Percentiles rank a stretch among this genome's conserved stretches.
Conservation (phyloP, 37 sponge, comb jelly and placozoan genomes). For the Geodia barretti region DNA sequence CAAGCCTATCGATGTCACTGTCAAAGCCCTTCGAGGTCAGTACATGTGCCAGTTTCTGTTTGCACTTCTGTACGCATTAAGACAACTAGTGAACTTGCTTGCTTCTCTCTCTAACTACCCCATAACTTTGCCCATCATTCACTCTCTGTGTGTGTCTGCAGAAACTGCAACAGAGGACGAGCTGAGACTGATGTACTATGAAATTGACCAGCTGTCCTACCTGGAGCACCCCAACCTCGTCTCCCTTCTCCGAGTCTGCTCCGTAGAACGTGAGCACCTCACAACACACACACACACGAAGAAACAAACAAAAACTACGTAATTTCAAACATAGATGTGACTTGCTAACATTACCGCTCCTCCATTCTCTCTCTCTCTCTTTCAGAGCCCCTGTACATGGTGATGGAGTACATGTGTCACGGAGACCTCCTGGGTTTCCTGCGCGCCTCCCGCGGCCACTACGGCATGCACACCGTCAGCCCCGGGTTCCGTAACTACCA, state of each 20-base stretch:
- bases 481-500: slow-evolving; percentile 44
- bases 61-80: too few relatives aligned
- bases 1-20: slow-evolving; percentile 46
- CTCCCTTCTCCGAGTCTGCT: slow-evolving; percentile 50
- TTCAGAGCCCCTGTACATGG: slow-evolving; percentile 57
- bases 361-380: neutral
- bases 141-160: slow-evolving; percentile 1
- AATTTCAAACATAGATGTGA: neutral
- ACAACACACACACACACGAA: neutral
- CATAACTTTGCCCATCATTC: neutral
- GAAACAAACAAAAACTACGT: neutral
- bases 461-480: slow-evolving; percentile 57
- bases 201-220: slow-evolving; percentile 60
- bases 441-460: slow-evolving; percentile 49
- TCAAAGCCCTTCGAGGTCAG: slow-evolving; percentile 59
- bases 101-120: neutral
- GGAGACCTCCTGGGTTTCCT: slow-evolving; percentile 84
- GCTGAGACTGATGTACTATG: slow-evolving; percentile 36
- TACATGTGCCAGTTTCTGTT: neutral
- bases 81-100: neutral
- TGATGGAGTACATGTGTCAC: slow-evolving; percentile 82
- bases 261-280: slow-evolving; percentile 44
- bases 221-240: slow-evolving; percentile 68
- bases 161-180: slow-evolving; percentile 58
- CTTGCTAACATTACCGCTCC: neutral